Conservation (phyloP, 2,888 invertebrate genomes). For the Chalcosyrphus nemorum region DNA sequence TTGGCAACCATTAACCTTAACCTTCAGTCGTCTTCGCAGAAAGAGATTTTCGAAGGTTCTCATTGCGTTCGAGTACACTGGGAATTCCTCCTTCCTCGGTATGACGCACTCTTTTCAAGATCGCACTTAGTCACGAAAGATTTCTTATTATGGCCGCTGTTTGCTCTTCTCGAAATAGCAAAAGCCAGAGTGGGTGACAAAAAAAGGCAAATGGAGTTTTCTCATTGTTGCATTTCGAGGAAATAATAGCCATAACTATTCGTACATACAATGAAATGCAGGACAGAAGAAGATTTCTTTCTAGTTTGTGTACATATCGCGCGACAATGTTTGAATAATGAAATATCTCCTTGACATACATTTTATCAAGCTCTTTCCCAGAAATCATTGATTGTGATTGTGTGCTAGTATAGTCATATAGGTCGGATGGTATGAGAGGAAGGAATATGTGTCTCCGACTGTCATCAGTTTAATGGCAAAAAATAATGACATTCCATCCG, state of each 20-base stretch:
- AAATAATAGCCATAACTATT: constrained; percentile 49
- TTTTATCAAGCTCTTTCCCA: constrained; percentile 15
- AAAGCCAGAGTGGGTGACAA: constrained; percentile 11
- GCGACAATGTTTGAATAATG: constrained; percentile 53
- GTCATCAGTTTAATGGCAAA: background rate
- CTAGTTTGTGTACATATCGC: constrained; percentile 30
- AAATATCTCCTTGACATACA: constrained; percentile 66
- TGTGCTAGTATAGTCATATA: background rate
- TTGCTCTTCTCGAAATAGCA: background rate
- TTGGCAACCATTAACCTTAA: constrained; percentile 39
- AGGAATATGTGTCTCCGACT: background rate
- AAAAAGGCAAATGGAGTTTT: constrained; percentile 24
- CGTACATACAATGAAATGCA: background rate
- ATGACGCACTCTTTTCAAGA: constrained; percentile 53
- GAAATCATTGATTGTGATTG: constrained; percentile 7
- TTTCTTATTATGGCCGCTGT: constrained; percentile 26
- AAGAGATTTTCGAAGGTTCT: background rate
- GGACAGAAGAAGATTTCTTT: constrained; percentile 11
- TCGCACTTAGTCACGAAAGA: constrained; percentile 51
- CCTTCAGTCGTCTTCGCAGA: constrained; percentile 27
- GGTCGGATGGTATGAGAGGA: background rate
- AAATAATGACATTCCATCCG: background rate
- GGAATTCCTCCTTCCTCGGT: constrained; percentile 21
- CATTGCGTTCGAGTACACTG: constrained; percentile 34
- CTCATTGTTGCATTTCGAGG: constrained; percentile 46